Conservation (phyloP, 2,113 vertebrate species). For the Syngnathus floridae region DNA sequence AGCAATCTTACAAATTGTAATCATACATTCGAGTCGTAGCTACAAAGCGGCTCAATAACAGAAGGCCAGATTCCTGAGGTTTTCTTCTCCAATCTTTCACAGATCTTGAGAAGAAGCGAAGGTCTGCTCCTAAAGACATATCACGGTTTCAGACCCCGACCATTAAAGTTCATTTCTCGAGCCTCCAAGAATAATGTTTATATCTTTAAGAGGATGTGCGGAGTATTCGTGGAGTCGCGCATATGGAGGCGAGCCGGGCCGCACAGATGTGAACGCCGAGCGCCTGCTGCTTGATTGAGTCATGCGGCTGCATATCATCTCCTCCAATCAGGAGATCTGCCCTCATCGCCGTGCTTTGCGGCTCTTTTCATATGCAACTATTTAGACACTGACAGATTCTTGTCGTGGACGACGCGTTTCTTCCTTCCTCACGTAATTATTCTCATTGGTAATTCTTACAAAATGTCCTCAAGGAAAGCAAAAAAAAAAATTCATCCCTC, state of each 20-base stretch:
- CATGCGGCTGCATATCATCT: background rate
- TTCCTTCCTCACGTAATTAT: slow-evolving; percentile 44
- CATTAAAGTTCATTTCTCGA: slow-evolving; percentile 39
- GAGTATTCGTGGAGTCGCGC: slow-evolving; percentile 40
- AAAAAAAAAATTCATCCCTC: background rate
- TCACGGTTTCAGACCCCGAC: slow-evolving; percentile 50
- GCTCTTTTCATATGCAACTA: slow-evolving; percentile 55
- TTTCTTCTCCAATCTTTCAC: slow-evolving; percentile 30
- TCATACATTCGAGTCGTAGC: background rate
- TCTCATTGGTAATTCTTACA: slow-evolving; percentile 14
- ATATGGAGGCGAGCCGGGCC: background rate
- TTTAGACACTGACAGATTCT: slow-evolving; percentile 61
- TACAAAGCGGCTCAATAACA: slow-evolving; percentile 31
- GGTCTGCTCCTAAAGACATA: slow-evolving; percentile 44
- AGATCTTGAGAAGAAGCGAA: slow-evolving; percentile 8
- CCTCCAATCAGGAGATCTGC: slow-evolving; percentile 58
- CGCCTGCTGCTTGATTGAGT: slow-evolving; percentile 54
- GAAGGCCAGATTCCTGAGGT: slow-evolving; percentile 35
- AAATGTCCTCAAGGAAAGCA: slow-evolving; percentile 17
- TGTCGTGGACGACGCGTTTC: slow-evolving; percentile 43
- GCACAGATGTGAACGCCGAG: slow-evolving; percentile 42
- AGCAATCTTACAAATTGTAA: background rate
- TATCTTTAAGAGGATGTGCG: slow-evolving; percentile 51
- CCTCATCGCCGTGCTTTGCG: slow-evolving; percentile 54
- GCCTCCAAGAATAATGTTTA: slow-evolving; percentile 61